phyloP scores from a whole-genome alignment of 2,113 vertebrate species.

The Dicerorhinus sumatrensis region DNA sequence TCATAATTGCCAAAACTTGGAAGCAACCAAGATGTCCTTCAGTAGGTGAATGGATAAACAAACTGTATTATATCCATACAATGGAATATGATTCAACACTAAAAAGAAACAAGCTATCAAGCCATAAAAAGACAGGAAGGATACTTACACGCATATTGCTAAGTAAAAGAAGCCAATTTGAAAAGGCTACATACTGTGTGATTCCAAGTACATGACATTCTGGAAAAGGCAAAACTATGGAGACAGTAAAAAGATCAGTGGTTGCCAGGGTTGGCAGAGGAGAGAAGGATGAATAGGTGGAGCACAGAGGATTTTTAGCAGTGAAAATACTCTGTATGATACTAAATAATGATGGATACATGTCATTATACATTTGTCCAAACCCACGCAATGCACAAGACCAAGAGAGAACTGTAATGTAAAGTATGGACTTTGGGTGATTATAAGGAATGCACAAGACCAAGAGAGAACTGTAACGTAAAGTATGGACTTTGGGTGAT shows the following conservation, averaged over 20 bases:
- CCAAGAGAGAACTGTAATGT: neutral
- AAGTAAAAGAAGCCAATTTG: neutral
- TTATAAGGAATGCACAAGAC: neutral
- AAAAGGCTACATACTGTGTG: neutral
- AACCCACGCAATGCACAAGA: neutral
- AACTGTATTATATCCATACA: neutral
- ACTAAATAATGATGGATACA: neutral
- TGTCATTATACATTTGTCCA: neutral
- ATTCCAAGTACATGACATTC: neutral
- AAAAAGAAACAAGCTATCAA: neutral
- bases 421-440: neutral
- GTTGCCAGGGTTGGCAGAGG: no score
- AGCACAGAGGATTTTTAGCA: neutral
- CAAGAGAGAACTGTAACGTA: neutral
- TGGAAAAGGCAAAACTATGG: neutral
- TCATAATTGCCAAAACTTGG: neutral
- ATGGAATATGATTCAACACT: neutral
- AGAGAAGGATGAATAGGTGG: neutral
- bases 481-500: neutral
- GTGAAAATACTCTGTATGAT: neutral
- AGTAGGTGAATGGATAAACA: neutral
- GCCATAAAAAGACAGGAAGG: neutral
- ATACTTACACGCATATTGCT: neutral
- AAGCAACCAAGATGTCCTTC: neutral
- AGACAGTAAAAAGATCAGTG: neutral